Evolutionary conservation across 2,797 vertebrate species (phyloP).

Genomic region (Pseudotriccus pelzelni): DNA sequence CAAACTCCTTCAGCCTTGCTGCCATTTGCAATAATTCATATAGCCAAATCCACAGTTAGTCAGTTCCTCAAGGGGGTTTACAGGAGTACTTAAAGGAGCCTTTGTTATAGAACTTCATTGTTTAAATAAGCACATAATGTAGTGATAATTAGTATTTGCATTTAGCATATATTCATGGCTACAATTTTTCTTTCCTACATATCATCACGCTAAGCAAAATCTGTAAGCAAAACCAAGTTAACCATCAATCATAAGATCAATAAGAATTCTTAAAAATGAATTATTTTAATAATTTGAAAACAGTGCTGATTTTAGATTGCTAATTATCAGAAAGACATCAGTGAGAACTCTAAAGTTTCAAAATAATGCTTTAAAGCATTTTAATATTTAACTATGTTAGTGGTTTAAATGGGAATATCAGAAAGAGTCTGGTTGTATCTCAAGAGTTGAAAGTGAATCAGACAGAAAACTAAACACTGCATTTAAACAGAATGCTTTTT

Average conservation of each 20-base stretch:
- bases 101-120: neutral
- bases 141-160: neutral
- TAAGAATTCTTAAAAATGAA: neutral
- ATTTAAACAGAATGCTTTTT: neutral
- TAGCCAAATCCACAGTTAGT: neutral
- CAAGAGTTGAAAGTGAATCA: neutral
- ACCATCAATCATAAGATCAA: neutral
- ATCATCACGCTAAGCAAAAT: neutral
- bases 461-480: neutral
- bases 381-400: neutral
- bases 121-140: neutral
- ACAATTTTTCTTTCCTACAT: neutral
- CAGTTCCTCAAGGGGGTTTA: neutral
- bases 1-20: neutral
- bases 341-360: neutral
- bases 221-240: neutral
- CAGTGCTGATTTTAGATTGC: neutral
- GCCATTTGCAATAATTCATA: neutral
- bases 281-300: neutral
- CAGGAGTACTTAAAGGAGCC: neutral
- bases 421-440: neutral
- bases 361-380: neutral
- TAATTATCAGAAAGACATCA: neutral
- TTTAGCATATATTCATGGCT: neutral
- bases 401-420: neutral